Evolutionary conservation across 2,113 vertebrate species (phyloP), one percentile per base, ranked within the genome.

Genomic region (Prionailurus viverrinus): DNA sequence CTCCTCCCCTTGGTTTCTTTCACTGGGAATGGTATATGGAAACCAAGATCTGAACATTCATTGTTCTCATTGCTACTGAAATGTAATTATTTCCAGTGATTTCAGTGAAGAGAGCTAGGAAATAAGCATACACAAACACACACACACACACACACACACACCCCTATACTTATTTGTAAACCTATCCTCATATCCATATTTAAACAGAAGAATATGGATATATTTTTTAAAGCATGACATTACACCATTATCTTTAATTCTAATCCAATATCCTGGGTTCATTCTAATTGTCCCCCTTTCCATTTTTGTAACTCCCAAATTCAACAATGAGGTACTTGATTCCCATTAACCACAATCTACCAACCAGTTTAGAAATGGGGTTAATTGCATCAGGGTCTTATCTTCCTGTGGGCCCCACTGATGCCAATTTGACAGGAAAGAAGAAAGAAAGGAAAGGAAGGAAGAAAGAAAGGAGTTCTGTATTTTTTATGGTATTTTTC

Each of bases 361-460:
- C 3, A 41, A 68, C 4, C 39, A 9, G 53, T n/a, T 33, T 19
- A 16, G 4, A 11, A 1, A 36, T n/a, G 16, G 2, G 0, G 29
- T 65, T 13, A 83, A 19, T 29, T 29, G 1, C 1, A 29, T 7
- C 15, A 88, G 11, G 6, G 1, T 39, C 7, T 33, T 68, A 4
- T 51, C 27, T 61, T 81, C 18, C 11, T 11, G 36, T 92, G 61
- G 3, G 31, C 2, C 7, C 2, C 10, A 58, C 11, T 36, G 25
- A 12, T 81, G 13, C 7, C 19, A 82, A 16, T 81, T 63, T 53
- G 12, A 21, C 23, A 93, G 14, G 25, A 76, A 80, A 0, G 33
- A 51, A 87, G n/a, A 13, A 73, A 80, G 65, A 53, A 89, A 51
- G 33, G 51, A 92, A 87, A 4, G 25, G 25, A 48, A 13, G 68